These are phyloP conservation scores for Pimephales promelas DNA, from an alignment of 2,113 vertebrate species.

Conservation along the genomic window DNA sequence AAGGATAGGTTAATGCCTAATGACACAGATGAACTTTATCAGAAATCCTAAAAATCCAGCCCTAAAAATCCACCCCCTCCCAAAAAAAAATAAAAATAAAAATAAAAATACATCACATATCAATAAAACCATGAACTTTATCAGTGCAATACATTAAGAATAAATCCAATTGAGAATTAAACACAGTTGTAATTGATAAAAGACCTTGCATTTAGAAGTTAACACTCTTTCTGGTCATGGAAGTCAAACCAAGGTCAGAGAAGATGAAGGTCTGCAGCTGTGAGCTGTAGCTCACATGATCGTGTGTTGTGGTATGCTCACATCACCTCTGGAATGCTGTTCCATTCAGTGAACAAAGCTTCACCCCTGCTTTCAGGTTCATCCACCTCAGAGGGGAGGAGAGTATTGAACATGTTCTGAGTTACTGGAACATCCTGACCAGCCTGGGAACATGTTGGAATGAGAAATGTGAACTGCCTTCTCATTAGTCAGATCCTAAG, in stretches of 20 bases:
- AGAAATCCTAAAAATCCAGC: no score
- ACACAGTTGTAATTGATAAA: not conserved
- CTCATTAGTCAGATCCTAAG: slow-evolving; percentile 3
- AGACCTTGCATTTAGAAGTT: not conserved
- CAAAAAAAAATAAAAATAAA: no score
- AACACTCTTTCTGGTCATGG: not conserved
- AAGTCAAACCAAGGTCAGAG: slow-evolving; percentile 21
- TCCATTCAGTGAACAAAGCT: slow-evolving; percentile 36
- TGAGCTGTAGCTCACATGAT: slow-evolving; percentile 35
- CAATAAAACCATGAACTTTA: not conserved
- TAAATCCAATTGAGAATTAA: not conserved
- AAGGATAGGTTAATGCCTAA: no score
- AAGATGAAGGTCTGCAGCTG: slow-evolving; percentile 45
- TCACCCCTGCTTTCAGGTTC: slow-evolving; percentile 33
- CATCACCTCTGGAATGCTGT: slow-evolving; percentile 26
- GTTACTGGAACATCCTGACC: slow-evolving; percentile 22
- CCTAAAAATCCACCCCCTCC: no score
- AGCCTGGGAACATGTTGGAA: slow-evolving; percentile 13
- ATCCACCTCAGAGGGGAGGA: slow-evolving; percentile 14
- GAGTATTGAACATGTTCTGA: slow-evolving; percentile 15
- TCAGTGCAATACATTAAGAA: not conserved
- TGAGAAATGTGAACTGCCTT: slow-evolving; percentile 3
- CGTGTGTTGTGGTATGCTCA: not conserved
- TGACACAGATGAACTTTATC: no score
- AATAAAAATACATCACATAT: not conserved